Conservation (phyloP, 1,140 invertebrate genomes). For the Meloidogyne chitwoodi region DNA sequence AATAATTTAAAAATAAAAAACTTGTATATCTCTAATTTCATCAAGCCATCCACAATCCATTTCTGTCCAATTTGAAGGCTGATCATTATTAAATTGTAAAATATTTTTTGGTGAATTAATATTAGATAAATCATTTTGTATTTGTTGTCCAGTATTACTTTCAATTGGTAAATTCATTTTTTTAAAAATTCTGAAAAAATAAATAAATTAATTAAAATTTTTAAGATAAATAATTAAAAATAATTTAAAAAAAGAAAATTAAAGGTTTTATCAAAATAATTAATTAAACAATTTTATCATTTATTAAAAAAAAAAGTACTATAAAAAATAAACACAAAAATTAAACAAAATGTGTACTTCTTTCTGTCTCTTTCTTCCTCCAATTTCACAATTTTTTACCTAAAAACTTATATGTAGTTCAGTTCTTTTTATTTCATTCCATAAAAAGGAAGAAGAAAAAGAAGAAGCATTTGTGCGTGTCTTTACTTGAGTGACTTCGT, state of each 20-base stretch:
- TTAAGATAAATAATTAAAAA: too few species aligned
- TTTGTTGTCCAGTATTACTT: not conserved
- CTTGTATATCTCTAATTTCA: slow-evolving; percentile 34
- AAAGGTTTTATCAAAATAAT: too few species aligned
- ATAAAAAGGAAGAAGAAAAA: not conserved
- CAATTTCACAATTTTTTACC: not conserved
- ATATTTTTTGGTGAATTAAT: not conserved
- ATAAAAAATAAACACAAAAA: too few species aligned
- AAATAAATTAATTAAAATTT: too few species aligned
- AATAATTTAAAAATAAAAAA: not conserved
- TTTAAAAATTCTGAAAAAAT: not conserved
- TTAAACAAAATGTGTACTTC: too few species aligned
- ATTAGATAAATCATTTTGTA: not conserved
- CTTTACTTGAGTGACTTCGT: not conserved
- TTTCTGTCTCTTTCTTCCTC: too few species aligned
- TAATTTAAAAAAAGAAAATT: too few species aligned
- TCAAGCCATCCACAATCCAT: slow-evolving; percentile 37
- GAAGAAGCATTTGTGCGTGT: not conserved
- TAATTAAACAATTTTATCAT: too few species aligned
- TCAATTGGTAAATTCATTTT: not conserved
- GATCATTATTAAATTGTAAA: not conserved
- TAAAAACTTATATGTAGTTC: too few species aligned
- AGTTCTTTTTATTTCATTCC: too few species aligned
- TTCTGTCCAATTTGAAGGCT: slow-evolving; percentile 34
- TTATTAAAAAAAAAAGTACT: too few species aligned